phyloP scores from a whole-genome alignment of 2,888 invertebrate species.

The Diachrysia chrysitis region DNA sequence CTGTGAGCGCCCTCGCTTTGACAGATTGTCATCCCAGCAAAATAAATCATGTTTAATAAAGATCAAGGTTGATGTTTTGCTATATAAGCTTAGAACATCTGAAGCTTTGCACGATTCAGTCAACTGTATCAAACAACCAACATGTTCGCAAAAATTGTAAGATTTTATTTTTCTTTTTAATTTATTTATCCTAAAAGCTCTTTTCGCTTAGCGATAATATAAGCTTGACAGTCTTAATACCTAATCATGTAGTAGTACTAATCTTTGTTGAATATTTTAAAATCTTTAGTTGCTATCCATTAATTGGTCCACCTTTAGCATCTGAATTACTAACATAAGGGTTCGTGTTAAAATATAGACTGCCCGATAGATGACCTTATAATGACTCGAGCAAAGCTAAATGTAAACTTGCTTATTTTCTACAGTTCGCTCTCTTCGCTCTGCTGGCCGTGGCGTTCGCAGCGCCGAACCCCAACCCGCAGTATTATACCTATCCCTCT shows the following conservation, averaged over 20 bases:
- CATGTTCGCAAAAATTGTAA: constrained; percentile 81
- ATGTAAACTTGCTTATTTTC: constrained; percentile 20
- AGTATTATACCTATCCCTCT: constrained; percentile 67
- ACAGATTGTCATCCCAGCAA: constrained; percentile 68
- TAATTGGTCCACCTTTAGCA: no score
- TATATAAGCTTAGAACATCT: constrained; percentile 71
- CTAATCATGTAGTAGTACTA: no score
- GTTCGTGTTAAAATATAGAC: no score
- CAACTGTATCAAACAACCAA: constrained; percentile 69
- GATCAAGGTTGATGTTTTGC: constrained; percentile 75
- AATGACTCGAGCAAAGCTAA: no score
- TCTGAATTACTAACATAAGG: no score
- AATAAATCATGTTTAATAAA: constrained; percentile 68
- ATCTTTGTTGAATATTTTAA: no score
- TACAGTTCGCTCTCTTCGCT: constrained; percentile 85
- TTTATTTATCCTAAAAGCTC: not conserved
- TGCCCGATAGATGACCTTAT: no score
- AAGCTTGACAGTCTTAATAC: no score
- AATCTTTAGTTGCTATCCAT: no score
- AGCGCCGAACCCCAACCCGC: constrained; percentile 78
- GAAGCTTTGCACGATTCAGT: constrained; percentile 69
- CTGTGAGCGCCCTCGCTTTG: constrained; percentile 58
- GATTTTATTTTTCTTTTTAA: constrained; percentile 44
- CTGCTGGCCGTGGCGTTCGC: constrained; percentile 86
- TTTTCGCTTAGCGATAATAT: not conserved